Percentiles rank a stretch among this genome's conserved stretches.
These are phyloP conservation scores for Paradoxurus hermaphroditus DNA, from an alignment of 2,113 vertebrate species.

Conservation along the genomic window DNA sequence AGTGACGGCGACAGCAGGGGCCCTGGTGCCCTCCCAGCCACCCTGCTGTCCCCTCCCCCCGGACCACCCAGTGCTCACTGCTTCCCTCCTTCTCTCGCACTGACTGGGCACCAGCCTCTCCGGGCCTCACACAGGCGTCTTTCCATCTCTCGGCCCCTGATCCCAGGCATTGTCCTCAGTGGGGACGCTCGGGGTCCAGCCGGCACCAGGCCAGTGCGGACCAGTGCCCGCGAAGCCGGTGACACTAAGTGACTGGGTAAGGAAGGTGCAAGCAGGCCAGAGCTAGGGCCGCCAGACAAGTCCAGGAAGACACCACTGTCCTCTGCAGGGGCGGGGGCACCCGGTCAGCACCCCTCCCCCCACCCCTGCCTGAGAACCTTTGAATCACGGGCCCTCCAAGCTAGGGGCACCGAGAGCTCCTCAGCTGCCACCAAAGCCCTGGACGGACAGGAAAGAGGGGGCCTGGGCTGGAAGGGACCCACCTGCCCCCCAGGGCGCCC, in stretches of 20 bases:
- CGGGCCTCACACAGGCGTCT: too few relatives aligned
- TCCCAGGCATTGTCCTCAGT: background rate
- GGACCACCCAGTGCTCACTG: accelerated
- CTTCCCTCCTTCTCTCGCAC: background rate
- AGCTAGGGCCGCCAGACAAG: too few relatives aligned
- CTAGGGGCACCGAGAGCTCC: accelerated
- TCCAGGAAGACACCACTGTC: too few relatives aligned
- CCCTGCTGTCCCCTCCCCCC: too few relatives aligned
- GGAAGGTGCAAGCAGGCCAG: too few relatives aligned
- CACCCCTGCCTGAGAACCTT: background rate
- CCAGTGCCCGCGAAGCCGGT: background rate
- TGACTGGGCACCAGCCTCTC: accelerated
- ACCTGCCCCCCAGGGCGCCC: too few relatives aligned
- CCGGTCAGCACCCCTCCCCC: background rate
- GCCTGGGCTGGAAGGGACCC: background rate
- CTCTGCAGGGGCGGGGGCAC: too few relatives aligned
- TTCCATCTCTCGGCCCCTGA: too few relatives aligned
- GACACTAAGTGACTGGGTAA: background rate
- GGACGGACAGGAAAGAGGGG: background rate
- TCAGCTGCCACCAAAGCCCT: background rate
- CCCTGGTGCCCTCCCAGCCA: too few relatives aligned
- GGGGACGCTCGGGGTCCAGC: background rate
- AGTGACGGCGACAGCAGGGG: too few relatives aligned
- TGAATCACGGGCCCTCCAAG: background rate
- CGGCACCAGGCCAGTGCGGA: accelerated